Conservation (phyloP, 1,140 invertebrate genomes). For the Camponotus vicinus region DNA sequence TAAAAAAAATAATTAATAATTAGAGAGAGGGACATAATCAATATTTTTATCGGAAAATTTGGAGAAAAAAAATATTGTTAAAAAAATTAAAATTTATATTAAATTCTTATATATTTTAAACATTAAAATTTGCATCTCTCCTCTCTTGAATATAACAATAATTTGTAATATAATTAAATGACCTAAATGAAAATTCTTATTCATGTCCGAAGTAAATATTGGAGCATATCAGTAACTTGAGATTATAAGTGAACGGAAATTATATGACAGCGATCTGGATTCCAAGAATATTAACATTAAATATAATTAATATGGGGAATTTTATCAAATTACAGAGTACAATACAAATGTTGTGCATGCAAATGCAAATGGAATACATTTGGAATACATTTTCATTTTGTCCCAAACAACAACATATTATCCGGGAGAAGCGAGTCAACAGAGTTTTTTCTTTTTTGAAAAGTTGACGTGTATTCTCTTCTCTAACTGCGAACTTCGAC, state of each 20-base stretch:
- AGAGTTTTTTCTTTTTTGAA: not conserved
- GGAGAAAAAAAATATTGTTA: not conserved
- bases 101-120: not conserved
- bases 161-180: not conserved
- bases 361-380: slow-evolving; percentile 11
- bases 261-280: not conserved
- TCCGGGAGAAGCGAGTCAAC: not conserved
- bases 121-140: not conserved
- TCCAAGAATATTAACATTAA: not conserved
- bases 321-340: too few species aligned
- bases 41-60: not conserved
- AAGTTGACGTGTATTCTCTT: not conserved
- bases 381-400: not conserved
- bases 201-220: not conserved
- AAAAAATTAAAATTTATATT: not conserved
- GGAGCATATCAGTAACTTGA: not conserved
- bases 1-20: slow-evolving; percentile 29
- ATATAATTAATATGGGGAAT: not conserved
- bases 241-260: not conserved
- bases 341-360: too few species aligned
- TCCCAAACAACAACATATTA: not conserved
- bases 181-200: not conserved
- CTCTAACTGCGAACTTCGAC: not conserved
- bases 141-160: not conserved
- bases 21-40: not conserved